These are phyloP conservation scores for Gymnosoma rotundatum DNA, from an alignment of 2,888 invertebrate species.

Conservation along the genomic window DNA sequence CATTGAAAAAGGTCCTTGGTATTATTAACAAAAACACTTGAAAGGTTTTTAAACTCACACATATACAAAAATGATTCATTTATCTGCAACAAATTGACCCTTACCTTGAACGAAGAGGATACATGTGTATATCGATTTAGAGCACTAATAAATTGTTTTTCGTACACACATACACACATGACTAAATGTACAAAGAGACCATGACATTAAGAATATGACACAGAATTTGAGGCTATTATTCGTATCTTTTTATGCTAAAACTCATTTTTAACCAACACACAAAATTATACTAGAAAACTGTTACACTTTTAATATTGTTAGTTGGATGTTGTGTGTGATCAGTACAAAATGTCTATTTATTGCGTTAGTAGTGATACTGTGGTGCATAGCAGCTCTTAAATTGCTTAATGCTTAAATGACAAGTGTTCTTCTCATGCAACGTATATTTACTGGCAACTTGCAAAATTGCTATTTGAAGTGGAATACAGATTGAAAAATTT, in stretches of 20 bases:
- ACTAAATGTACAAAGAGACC: conserved; percentile 6
- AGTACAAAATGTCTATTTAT: not conserved
- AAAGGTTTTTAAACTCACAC: not conserved
- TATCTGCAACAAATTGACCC: conserved; percentile 30
- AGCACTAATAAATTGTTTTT: not conserved
- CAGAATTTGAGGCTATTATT: not conserved
- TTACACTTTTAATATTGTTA: conserved; percentile 37
- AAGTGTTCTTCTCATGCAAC: conserved; percentile 1
- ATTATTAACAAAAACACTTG: conserved; percentile 12
- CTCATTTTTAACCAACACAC: conserved; percentile 20
- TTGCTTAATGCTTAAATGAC: not conserved
- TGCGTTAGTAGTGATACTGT: conserved; percentile 1
- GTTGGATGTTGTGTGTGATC: not conserved
- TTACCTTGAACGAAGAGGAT: conserved; percentile 21
- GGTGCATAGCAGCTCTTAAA: not conserved
- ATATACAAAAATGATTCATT: not conserved
- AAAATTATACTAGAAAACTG: conserved; percentile 27
- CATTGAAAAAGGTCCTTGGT: conserved; percentile 5
- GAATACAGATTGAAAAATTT: too few relatives aligned
- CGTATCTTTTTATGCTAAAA: conserved; percentile 14
- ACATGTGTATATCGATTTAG: conserved; percentile 18
- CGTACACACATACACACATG: not conserved
- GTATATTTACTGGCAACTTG: not conserved
- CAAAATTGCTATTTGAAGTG: not conserved
- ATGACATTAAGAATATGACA: conserved; percentile 49